Evolutionary conservation across 2,888 invertebrate genomes (phyloP).

Genomic region (Leptarthrus brevirostris): DNA sequence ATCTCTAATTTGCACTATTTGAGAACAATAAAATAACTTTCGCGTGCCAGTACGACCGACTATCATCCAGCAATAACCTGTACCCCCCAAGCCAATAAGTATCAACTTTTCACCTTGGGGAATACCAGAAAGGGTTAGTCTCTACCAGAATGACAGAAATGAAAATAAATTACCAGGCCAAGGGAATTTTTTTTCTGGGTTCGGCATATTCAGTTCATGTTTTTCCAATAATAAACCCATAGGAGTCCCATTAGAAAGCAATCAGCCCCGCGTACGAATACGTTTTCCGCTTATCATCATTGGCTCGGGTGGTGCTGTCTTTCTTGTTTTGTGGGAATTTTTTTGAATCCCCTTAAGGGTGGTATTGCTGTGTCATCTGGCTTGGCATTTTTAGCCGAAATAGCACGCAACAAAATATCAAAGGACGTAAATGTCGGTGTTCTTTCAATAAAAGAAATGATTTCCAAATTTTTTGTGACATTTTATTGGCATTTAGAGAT

Average conservation of each 20-base stretch:
- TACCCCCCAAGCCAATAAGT: too few relatives aligned
- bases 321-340: slow-evolving; percentile 29
- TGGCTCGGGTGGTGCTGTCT: neutral
- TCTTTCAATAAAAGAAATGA: slow-evolving; percentile 13
- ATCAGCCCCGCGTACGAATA: slow-evolving; percentile 18
- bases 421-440: neutral
- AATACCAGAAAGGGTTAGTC: slow-evolving; percentile 31
- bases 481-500: slow-evolving; percentile 41
- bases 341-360: slow-evolving; percentile 15
- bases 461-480: slow-evolving; percentile 23
- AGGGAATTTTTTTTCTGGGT: slow-evolving; percentile 8
- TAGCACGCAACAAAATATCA: slow-evolving; percentile 21
- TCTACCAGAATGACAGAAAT: slow-evolving; percentile 29
- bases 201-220: slow-evolving; percentile 34
- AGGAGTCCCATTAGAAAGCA: slow-evolving; percentile 43
- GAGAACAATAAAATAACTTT: too few relatives aligned
- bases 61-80: too few relatives aligned
- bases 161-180: slow-evolving; percentile 17
- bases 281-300: slow-evolving; percentile 41
- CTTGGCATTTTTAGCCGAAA: slow-evolving; percentile 1
- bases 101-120: neutral
- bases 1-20: too few relatives aligned
- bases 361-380: slow-evolving; percentile 36
- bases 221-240: slow-evolving; percentile 35
- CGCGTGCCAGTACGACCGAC: too few relatives aligned